Evolutionary conservation across 2,888 invertebrate genomes (phyloP).

Genomic region (Euzophera pinguis): DNA sequence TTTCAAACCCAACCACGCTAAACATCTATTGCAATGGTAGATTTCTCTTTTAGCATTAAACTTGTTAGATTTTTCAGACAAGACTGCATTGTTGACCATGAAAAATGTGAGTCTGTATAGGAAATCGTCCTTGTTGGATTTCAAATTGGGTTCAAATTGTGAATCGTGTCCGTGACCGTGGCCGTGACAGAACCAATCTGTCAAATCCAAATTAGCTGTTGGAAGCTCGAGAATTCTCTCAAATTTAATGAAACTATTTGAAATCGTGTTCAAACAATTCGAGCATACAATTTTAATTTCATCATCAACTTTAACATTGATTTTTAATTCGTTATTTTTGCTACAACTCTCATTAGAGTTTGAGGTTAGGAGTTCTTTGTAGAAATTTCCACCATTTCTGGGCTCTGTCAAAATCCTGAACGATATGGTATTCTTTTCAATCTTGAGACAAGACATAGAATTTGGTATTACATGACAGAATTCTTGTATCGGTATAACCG

Average conservation of each 20-base stretch:
- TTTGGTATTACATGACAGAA: conserved; percentile 72
- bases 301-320: conserved; percentile 48
- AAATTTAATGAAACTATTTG: conserved; percentile 71
- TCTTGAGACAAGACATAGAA: conserved; percentile 73
- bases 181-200: conserved; percentile 83
- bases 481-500: conserved; percentile 56
- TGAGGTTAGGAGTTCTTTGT: conserved; percentile 55
- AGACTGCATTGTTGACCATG: conserved; percentile 58
- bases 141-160: conserved; percentile 40
- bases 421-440: conserved; percentile 65
- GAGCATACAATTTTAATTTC: conserved; percentile 56
- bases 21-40: conserved; percentile 78
- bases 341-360: conserved; percentile 30
- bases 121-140: conserved; percentile 75
- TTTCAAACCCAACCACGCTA: conserved; percentile 79
- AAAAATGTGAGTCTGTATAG: conserved; percentile 80
- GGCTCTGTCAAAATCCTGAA: conserved; percentile 72
- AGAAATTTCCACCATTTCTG: conserved; percentile 67
- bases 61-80: conserved; percentile 64
- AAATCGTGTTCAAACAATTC: conserved; percentile 66
- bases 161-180: conserved; percentile 33
- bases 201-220: conserved; percentile 77
- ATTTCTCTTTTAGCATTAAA: conserved; percentile 66
- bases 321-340: conserved; percentile 40
- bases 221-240: conserved; percentile 82